Evolutionary conservation across 2,888 invertebrate species (phyloP), one percentile per base, ranked within the genome.

Genomic region (Sphecodes monilicornis): DNA sequence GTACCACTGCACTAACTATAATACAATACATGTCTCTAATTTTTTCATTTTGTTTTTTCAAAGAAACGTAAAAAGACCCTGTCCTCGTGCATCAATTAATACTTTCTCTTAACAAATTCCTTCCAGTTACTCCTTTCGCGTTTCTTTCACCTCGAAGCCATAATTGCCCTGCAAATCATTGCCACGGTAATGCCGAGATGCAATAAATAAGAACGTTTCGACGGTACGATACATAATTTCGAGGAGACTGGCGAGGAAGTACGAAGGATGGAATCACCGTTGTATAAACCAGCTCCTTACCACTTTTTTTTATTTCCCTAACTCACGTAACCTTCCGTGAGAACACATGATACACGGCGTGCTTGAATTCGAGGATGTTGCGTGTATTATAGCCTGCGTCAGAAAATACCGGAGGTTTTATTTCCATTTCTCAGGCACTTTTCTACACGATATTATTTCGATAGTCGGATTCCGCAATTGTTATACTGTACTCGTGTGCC

Each of bases 281-380:
- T 75, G 80, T 74, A 41, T 75, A 80, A 74, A 75, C 36, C 39
- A 71, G 70, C 71, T 70, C 82, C 71, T 80, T 81, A 54, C 29
- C 29, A 1, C 16, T 29, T 60, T 66, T 80, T 82, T 81, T 82
- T 76, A 82, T 82, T 82, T 76, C 81, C 64, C 71, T 26, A 6
- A 76, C 76, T 82, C 82, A 82, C 82, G 82, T 82, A 81, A 82
- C 75, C 75, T 82, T 82, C 6, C 82, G 82, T 82, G 82, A 82
- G 76, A 81, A 76, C 66, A 57, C 66, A 76, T 81, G 82, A 82
- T 82, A 71, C 66, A 82, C 54, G 39, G 54, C n/a, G 64, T 76
- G 75, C 75, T 82, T 66, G 82, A 81, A 68, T 75, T 82, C 41
- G 81, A 68, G 81, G 76, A 82, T 82, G 71, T 81, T 81, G 82